Base-by-base conservation (phyloP, 2,797 vertebrate species). In the Xenopus petersii region DNA sequence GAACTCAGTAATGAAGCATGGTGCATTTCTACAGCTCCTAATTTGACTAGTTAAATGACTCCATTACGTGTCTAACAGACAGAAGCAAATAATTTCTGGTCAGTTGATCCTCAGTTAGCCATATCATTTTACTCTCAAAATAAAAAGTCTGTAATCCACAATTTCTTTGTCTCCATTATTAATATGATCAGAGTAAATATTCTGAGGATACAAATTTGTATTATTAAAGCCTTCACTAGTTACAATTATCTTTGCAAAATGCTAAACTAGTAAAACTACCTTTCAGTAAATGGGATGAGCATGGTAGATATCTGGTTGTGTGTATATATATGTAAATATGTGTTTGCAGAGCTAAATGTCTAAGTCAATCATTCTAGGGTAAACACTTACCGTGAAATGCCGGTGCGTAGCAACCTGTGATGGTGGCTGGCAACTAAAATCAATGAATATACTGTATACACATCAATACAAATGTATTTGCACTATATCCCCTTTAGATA, bases 1-100 rank as follows among this genome's bases (percentile, higher is more conserved):
- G 94, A 96, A 96, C 94, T 92, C 95, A 92, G 94, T 97, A 98
- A 98, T 98, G 97, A 99, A 98, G 96, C 96, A 95, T 96, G 95
- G 95, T 94, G 94, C 94, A 95, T 96, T 97, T 95, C 93, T 93
- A 94, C 92, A 93, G 93, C 93, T 95, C 95, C 95, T 97, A 97
- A 96, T 96, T 96, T 96, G 95, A 98, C 95, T 95, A 95, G 95
- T 97, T 98, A 98, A 98, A 98, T 95, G 96, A 98, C 95, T 98
- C 96, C 95, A 98, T 98, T 99, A 98, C 95, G 95, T 94, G 95
- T 95, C 95, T 97, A 98, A 99, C 96, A 98, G 95, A 95, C 95
- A 98, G 96, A 96, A 94, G 95, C 94, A 94, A 96, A 98, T 97
- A 94, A 96, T 97, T 98, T 98, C 97, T 98, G 96, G 96, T 98